Conservation (phyloP, 2,797 vertebrate genomes). For the Galago senegalensis region DNA sequence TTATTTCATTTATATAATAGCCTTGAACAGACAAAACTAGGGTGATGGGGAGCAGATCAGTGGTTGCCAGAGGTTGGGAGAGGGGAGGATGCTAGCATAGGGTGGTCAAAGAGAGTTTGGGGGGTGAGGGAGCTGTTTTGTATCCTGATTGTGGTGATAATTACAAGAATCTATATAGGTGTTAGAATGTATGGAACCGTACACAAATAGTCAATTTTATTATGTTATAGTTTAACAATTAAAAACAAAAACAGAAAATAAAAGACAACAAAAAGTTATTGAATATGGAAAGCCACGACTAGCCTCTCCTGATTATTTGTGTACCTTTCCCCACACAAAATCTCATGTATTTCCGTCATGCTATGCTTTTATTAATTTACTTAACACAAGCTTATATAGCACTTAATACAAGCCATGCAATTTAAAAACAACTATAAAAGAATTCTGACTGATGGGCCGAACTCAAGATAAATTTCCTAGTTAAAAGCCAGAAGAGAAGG, state of each 20-base stretch:
- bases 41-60: neutral
- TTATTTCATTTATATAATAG: neutral
- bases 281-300: neutral
- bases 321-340: neutral
- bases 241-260: neutral
- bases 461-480: neutral
- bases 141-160: neutral
- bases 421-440: conserved; percentile 16
- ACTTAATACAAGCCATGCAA: neutral
- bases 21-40: neutral
- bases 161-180: neutral
- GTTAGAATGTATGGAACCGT: neutral
- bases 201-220: neutral
- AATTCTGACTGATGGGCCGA: neutral
- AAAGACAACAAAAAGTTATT: neutral
- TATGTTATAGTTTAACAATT: neutral
- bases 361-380: neutral
- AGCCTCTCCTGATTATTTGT: neutral
- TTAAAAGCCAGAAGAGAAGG: no score
- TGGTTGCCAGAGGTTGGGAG: neutral
- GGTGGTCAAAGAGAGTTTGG: neutral
- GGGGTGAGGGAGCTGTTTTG: neutral
- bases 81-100: neutral
- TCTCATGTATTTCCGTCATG: neutral
- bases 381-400: neutral